Evolutionary conservation across 1,140 invertebrate species (phyloP).

Genomic region (Venturia canescens): DNA sequence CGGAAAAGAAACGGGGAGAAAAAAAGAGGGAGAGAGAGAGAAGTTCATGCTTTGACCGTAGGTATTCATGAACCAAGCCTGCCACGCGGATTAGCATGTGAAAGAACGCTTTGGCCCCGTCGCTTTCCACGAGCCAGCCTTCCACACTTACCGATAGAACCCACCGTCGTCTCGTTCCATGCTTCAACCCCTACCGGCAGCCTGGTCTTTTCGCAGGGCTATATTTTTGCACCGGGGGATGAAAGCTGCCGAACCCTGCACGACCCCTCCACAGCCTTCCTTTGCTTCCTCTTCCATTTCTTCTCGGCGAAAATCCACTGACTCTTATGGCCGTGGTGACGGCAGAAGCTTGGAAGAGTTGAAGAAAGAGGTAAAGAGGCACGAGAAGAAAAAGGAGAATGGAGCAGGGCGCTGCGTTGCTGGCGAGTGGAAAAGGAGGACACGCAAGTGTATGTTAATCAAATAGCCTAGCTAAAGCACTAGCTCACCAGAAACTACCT

Average conservation of each 20-base stretch:
- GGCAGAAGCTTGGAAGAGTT: not conserved
- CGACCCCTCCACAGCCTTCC: not conserved
- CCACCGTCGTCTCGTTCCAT: constrained; percentile 10
- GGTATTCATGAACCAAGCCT: constrained; percentile 72
- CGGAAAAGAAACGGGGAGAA: constrained; percentile 43
- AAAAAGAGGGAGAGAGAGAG: constrained; percentile 49
- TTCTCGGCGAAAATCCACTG: not conserved
- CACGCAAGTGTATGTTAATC: constrained; percentile 44
- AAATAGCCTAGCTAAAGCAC: constrained; percentile 34
- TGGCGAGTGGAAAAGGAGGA: constrained; percentile 43
- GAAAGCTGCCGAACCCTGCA: constrained; percentile 33
- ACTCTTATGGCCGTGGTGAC: not conserved
- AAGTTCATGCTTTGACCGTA: constrained; percentile 70
- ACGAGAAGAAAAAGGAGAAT: not conserved
- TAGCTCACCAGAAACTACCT: constrained; percentile 17
- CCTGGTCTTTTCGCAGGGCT: not conserved
- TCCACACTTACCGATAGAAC: not conserved
- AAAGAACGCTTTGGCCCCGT: constrained; percentile 71
- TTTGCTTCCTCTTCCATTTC: not conserved
- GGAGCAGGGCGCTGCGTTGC: not conserved
- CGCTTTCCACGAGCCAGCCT: constrained; percentile 37
- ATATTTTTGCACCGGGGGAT: constrained; percentile 34
- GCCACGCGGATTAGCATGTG: constrained; percentile 73
- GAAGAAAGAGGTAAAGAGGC: not conserved
- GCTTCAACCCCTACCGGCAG: not conserved